Evolutionary conservation across 2,888 invertebrate genomes (phyloP).

Genomic region (Rhabditoides inermis): DNA sequence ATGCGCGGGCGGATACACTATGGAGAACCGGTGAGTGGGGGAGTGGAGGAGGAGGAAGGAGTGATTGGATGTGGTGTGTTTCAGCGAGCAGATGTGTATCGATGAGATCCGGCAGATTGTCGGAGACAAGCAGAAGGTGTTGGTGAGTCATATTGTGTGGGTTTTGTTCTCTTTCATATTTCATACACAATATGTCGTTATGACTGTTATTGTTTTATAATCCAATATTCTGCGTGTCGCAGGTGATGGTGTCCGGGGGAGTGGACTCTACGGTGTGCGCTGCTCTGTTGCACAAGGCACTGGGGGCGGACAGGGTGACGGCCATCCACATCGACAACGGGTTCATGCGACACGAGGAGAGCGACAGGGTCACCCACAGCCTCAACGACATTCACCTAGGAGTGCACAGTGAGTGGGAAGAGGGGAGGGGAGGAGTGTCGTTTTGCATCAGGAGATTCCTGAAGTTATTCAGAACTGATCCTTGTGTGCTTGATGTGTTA

Average conservation of each 20-base stretch:
- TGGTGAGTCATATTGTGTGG: conserved; percentile 62
- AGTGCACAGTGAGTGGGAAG: conserved; percentile 27
- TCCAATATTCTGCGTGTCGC: not conserved
- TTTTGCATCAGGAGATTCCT: no score
- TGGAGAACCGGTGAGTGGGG: conserved; percentile 14
- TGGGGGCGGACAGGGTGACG: conserved; percentile 70
- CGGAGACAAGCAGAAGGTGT: conserved; percentile 75
- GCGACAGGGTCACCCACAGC: conserved; percentile 65
- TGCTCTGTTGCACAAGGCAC: conserved; percentile 79
- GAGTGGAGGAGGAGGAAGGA: not conserved
- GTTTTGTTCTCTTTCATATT: no score
- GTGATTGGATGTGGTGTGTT: no score
- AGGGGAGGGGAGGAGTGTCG: not conserved
- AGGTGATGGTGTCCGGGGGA: conserved; percentile 70
- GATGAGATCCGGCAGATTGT: conserved; percentile 82
- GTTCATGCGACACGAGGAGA: conserved; percentile 79
- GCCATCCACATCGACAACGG: conserved; percentile 97
- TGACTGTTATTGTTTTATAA: no score
- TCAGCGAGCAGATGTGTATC: conserved; percentile 82
- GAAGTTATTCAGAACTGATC: no score
- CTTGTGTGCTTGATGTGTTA: no score
- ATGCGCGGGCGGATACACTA: conserved; percentile 54
- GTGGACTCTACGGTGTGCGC: conserved; percentile 99
- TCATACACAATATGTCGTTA: no score
- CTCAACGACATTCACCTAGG: conserved; percentile 33